Base-by-base conservation (phyloP, 2,888 invertebrate genomes). In the Apoda limacodes region DNA sequence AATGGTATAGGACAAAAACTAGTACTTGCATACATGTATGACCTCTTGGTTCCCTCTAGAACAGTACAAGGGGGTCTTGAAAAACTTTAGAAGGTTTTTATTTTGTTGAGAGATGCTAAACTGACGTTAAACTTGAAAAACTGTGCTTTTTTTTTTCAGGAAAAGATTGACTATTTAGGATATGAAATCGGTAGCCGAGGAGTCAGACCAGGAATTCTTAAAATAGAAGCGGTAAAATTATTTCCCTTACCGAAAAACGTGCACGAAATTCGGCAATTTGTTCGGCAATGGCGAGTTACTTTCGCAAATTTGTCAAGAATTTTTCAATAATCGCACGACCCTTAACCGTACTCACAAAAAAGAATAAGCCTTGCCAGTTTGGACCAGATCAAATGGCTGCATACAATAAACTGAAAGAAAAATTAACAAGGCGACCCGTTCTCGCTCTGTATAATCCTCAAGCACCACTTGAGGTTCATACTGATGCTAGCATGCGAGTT, bases 371-470 rank as follows among this genome's bases (percentile, higher is more conserved):
- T 0, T 48, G 37, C 28, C 21, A 30, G 1, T 48, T 45, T 41
- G 12, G 37, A 2, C 9, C 27, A 1, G 9, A 5, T 3, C 25
- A 45, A 24, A 4, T 6, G 0, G 9, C 23, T 2, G 34, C 43
- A 1, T 32, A 38, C 9, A 6, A 14, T 6, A 5, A 2, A 2
- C 14, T 42, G 6, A 40, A 42, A 20, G 13, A 30, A 5, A 34
- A 11, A 13, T 12, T 43, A 15, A 6, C 17, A 1, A 9, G 9
- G 4, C 9, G 44, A 11, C 48, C 46, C 1, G 41, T 56, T 13
- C 34, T 62, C 12, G 39, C 48, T 2, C 34, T 62, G 4, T 65
- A 52, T 32, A 37, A 54, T 22, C 52, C 48, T 9, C 31, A 34
- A 2, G 28, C 36, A 2, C 33, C 29, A 23, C 50, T 51, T 7